Conservation (phyloP, 2,113 vertebrate genomes). For the Ageneiosus marmoratus region DNA sequence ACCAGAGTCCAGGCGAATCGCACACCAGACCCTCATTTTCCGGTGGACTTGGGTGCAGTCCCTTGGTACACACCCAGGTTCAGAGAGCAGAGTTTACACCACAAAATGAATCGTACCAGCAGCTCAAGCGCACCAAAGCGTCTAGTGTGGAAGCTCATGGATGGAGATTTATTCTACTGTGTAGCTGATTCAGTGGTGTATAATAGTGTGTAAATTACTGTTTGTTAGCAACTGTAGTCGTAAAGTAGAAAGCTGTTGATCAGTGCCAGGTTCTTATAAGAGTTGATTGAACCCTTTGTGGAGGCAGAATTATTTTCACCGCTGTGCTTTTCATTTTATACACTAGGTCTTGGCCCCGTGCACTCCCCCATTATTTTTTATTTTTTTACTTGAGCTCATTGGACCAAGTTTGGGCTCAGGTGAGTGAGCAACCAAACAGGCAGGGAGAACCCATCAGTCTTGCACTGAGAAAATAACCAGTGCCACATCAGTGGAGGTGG, state of each 20-base stretch:
- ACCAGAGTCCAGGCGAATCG: too few species aligned
- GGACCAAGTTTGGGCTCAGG: slow-evolving; percentile 36
- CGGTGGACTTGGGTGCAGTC: too few species aligned
- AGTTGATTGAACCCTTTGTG: slow-evolving; percentile 17
- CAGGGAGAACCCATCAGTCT: slow-evolving; percentile 33
- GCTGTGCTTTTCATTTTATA: slow-evolving; percentile 6
- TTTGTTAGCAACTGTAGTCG: neutral
- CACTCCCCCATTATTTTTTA: too few species aligned
- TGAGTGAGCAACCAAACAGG: slow-evolving; percentile 40
- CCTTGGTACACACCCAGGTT: too few species aligned
- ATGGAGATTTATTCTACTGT: neutral
- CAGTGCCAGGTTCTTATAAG: too few species aligned
- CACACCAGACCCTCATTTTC: too few species aligned
- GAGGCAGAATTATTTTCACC: neutral
- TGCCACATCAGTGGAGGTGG: slow-evolving; percentile 35
- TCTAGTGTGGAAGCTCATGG: too few species aligned
- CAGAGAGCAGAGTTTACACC: too few species aligned
- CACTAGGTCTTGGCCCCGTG: neutral
- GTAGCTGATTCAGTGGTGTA: neutral
- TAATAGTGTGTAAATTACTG: slow-evolving; percentile 18
- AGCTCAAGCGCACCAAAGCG: too few species aligned
- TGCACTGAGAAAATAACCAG: slow-evolving; percentile 50
- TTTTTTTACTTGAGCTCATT: neutral
- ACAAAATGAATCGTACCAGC: too few species aligned
- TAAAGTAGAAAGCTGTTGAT: neutral